phyloP scores from a whole-genome alignment of 2,888 invertebrate genomes.

The Epirrhoe tristata region DNA sequence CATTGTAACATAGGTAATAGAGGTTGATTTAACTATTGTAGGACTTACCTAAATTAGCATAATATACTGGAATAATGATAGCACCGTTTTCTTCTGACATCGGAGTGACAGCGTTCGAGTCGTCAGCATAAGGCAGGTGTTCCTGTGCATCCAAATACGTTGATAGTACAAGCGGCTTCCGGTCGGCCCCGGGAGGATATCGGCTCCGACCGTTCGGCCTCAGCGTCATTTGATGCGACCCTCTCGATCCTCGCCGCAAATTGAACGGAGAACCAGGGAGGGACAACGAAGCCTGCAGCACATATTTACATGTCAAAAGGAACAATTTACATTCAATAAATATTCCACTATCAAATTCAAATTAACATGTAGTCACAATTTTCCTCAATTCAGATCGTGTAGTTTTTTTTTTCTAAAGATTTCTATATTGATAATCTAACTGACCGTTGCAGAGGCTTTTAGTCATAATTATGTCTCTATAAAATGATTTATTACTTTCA shows the following conservation, averaged over 20 bases:
- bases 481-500: slow-evolving; percentile 74
- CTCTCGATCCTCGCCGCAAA: slow-evolving; percentile 94
- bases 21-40: slow-evolving; percentile 15
- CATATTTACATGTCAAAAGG: slow-evolving; percentile 53
- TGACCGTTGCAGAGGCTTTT: slow-evolving; percentile 78
- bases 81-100: slow-evolving; percentile 99
- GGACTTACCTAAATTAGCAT: slow-evolving; percentile 90
- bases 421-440: slow-evolving; percentile 49
- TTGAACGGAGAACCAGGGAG: slow-evolving; percentile 99
- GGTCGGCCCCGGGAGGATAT: slow-evolving; percentile 93
- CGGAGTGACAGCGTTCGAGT: slow-evolving; percentile 98
- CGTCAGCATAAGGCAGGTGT: slow-evolving; percentile 98
- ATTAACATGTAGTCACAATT: slow-evolving; percentile 49
- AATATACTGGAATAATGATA: slow-evolving; percentile 96
- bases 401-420: slow-evolving; percentile 52
- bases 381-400: slow-evolving; percentile 82
- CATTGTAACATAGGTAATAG: too few species aligned
- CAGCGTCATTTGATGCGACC: slow-evolving; percentile 96
- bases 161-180: slow-evolving; percentile 96
- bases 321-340: slow-evolving; percentile 32
- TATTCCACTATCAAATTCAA: slow-evolving; percentile 27
- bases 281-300: slow-evolving; percentile 95
- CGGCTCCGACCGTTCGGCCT: slow-evolving; percentile 92
- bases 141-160: slow-evolving; percentile 97
- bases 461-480: slow-evolving; percentile 49